phyloP scores from a whole-genome alignment of 2,888 invertebrate species.

The Morinoia aosen region DNA sequence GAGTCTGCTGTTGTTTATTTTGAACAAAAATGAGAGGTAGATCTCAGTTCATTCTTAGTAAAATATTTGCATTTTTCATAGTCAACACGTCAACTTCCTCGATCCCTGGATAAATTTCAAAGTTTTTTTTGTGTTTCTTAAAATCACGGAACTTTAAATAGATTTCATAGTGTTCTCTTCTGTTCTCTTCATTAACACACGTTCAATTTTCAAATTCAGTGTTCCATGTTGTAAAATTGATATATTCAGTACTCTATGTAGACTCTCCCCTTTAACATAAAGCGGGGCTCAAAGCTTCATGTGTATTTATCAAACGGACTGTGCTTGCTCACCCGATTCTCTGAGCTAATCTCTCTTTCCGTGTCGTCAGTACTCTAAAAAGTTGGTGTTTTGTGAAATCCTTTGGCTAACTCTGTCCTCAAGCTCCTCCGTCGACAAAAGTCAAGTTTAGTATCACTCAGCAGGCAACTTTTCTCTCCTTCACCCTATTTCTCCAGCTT shows the following conservation, averaged over 20 bases:
- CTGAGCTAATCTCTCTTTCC: slow-evolving; percentile 3
- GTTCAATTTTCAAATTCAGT: background rate
- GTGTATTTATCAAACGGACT: background rate
- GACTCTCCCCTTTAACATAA: background rate
- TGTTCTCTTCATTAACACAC: background rate
- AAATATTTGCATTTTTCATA: too few relatives aligned
- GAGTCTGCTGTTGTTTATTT: too few relatives aligned
- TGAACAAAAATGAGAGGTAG: too few relatives aligned
- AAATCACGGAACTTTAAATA: too few relatives aligned
- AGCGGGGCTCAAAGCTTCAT: background rate
- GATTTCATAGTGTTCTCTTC: too few relatives aligned
- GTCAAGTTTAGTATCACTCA: slow-evolving; percentile 21
- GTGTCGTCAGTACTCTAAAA: background rate
- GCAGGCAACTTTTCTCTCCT: background rate
- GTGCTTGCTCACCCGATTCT: slow-evolving; percentile 2
- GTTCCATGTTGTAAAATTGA: background rate
- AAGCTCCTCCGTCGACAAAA: background rate
- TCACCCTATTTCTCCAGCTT: background rate
- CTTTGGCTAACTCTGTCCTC: background rate
- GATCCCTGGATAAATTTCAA: too few relatives aligned
- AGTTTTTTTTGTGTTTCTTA: too few relatives aligned
- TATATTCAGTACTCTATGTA: background rate
- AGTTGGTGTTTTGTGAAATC: background rate
- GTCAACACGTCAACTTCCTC: too few relatives aligned
- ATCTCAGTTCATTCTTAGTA: too few relatives aligned